A percentile compares a stretch with the other conserved stretches of the same genome.
Evolutionary conservation across 2,888 invertebrate genomes (phyloP).

Genomic region (Plagodis dolabraria): DNA sequence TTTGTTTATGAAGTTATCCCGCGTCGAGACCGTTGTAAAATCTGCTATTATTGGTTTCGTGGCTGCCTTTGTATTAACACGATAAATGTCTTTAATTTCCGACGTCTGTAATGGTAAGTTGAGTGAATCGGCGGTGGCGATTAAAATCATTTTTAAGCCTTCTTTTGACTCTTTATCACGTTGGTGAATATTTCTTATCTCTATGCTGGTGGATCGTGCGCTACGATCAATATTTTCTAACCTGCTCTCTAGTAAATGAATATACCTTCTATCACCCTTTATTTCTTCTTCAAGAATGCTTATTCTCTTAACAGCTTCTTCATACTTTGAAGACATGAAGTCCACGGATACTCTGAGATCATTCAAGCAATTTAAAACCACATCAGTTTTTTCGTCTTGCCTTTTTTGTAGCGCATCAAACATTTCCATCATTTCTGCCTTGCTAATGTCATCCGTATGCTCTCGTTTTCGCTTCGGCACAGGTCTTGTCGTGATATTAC

Average conservation of each 20-base stretch:
- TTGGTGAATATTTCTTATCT: too few species aligned
- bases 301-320: neutral
- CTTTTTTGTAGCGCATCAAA: neutral
- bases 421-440: neutral
- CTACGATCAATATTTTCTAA: neutral
- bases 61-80: too few species aligned
- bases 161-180: too few species aligned
- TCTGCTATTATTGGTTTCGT: too few species aligned
- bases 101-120: too few species aligned
- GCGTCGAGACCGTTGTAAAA: too few species aligned
- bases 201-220: too few species aligned
- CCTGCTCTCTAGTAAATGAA: neutral
- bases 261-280: neutral
- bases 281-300: constrained; percentile 1
- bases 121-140: too few species aligned
- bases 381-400: constrained; percentile 1
- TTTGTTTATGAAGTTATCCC: too few species aligned
- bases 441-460: neutral
- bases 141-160: too few species aligned
- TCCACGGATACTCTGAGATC: constrained; percentile 4
- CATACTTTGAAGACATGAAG: neutral
- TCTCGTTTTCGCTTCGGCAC: neutral
- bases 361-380: constrained; percentile 3
- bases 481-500: too few species aligned
- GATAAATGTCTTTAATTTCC: too few species aligned